Percentiles rank a stretch among this genome's conserved stretches.
phyloP scores from a whole-genome alignment of 2,113 vertebrate species.

The Panthera tigris region DNA sequence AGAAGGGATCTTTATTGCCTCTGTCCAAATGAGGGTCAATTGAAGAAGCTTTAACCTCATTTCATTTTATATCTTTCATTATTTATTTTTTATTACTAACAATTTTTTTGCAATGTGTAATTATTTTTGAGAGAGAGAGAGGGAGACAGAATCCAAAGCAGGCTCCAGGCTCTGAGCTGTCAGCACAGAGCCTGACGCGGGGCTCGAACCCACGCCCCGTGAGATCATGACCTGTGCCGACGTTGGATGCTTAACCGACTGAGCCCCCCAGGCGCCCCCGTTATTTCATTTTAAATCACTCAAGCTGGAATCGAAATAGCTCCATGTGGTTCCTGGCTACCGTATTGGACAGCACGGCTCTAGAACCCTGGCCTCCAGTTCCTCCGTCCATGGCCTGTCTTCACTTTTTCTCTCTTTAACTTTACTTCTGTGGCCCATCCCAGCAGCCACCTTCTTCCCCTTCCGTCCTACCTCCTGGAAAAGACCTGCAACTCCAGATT shows the following conservation, averaged over 20 bases:
- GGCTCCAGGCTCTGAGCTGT: too few relatives aligned
- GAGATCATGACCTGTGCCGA: too few relatives aligned
- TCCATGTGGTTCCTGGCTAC: background rate
- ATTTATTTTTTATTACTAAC: too few relatives aligned
- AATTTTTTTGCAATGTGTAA: too few relatives aligned
- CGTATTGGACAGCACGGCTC: background rate
- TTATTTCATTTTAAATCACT: constrained; percentile 9
- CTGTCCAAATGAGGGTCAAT: background rate
- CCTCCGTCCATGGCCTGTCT: background rate
- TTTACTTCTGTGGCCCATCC: background rate
- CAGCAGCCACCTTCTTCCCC: background rate
- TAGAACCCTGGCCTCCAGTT: background rate
- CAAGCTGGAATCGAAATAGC: background rate
- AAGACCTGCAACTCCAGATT: background rate
- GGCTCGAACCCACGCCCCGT: too few relatives aligned
- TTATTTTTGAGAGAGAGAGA: too few relatives aligned
- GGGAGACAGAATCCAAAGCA: too few relatives aligned
- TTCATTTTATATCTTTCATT: background rate
- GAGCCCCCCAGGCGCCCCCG: too few relatives aligned
- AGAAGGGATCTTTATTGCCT: background rate
- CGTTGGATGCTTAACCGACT: too few relatives aligned
- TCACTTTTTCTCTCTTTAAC: background rate
- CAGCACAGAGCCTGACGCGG: too few relatives aligned
- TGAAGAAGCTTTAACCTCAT: background rate
- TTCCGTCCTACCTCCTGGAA: background rate